Evolutionary conservation across 2,888 invertebrate genomes (phyloP), one percentile per base, ranked within the genome.

Genomic region (Spodoptera littoralis): DNA sequence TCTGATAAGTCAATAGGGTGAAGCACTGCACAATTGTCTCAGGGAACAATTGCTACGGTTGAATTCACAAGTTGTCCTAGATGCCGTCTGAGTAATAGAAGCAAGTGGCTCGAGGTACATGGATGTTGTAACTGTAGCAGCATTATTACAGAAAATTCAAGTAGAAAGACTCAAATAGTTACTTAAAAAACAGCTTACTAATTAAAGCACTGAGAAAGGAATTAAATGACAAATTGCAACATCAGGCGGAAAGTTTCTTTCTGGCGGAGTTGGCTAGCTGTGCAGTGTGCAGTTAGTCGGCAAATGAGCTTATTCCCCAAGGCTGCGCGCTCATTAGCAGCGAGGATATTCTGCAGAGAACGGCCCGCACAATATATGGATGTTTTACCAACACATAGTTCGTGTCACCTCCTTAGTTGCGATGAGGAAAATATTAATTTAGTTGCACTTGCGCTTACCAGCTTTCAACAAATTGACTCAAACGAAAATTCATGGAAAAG

Each of bases 291-390:
- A 89, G 85, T 86, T 85, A 85, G 85, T 85, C 84, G 84, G 84
- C 79, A 90, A 92, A 92, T 89, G 88, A 92, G 89, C 87, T 89
- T 86, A 88, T 87, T 90, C 90, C 90, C 90, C 79, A 79, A 84
- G 90, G 90, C 89, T 83, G 80, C 77, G 51, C 79, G 85, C 88
- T 91, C 90, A 92, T 92, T 92, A 91, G 88, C 77, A 82, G 76
- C 76, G 73, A 79, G 76, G 81, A 83, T 84, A 85, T 85, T 85
- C 80, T 79, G 77, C 80, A 76, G 81, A 76, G 82, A 77, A 74
- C 70, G 65, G 45, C 49, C 62, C 67, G 70, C 69, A 76, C 83
- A 84, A 84, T 83, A 77, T 80, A 83, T 83, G 76, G 76, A 80
- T 79, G 79, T 77, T 84, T 76, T 78, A 77, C 68, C 47, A 76